Percentiles rank a stretch among this genome's conserved stretches.
Conservation (phyloP, 2,888 invertebrate genomes). For the Epistrophe grossulariae region DNA sequence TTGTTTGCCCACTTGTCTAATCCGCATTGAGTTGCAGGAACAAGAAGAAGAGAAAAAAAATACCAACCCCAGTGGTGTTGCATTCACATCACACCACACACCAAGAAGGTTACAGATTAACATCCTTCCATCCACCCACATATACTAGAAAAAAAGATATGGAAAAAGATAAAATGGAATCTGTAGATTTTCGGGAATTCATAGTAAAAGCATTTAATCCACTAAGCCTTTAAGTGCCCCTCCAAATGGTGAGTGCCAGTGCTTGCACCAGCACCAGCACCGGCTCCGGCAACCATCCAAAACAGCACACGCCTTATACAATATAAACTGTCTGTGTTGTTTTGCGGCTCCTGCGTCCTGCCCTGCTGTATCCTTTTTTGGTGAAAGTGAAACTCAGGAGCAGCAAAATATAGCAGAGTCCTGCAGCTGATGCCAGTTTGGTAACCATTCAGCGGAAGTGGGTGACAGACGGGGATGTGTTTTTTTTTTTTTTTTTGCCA, state of each 20-base stretch:
- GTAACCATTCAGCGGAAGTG: conserved; percentile 34
- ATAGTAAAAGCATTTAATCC: conserved; percentile 74
- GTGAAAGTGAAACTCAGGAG: conserved; percentile 73
- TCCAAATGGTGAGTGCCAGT: conserved; percentile 59
- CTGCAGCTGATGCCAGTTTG: conserved; percentile 29
- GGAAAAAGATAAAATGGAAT: conserved; percentile 41
- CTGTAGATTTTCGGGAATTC: conserved; percentile 71
- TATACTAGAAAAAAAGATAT: conserved; percentile 21
- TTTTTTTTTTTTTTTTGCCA: conserved; percentile 8
- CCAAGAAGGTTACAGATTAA: conserved; percentile 20
- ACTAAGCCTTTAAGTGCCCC: conserved; percentile 75
- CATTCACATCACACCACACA: conserved; percentile 27
- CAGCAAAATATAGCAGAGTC: conserved; percentile 22
- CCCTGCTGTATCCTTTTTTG: conserved; percentile 33
- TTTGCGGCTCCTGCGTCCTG: conserved; percentile 26
- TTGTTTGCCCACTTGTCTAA: conserved; percentile 74
- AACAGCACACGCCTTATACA: conserved; percentile 47
- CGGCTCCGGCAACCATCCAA: conserved; percentile 18
- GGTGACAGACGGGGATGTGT: conserved; percentile 2
- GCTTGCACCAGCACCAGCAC: conserved; percentile 2
- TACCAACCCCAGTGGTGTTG: conserved; percentile 38
- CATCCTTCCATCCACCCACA: conserved; percentile 7
- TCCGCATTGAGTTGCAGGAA: conserved; percentile 70
- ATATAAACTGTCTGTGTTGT: conserved; percentile 54
- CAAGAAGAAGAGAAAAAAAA: conserved; percentile 16